Evolutionary conservation across 2,113 vertebrate genomes (phyloP), one percentile per base, ranked within the genome.

Genomic region (Equus przewalskii): DNA sequence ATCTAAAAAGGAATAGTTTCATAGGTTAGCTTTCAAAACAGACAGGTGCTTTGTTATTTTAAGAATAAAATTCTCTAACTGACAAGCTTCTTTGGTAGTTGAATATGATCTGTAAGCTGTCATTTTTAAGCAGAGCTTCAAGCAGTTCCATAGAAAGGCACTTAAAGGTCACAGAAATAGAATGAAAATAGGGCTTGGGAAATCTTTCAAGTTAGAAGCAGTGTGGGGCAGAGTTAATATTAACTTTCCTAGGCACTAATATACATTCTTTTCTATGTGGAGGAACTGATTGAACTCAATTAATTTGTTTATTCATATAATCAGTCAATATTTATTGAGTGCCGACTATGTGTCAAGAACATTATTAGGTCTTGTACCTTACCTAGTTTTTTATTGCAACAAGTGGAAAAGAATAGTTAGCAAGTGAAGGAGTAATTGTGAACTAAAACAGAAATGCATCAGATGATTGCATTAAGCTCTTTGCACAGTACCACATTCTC

Each of bases 1-100:
- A 98, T 86, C 69, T 73, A 76, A 72, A 86, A 97, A 86, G 49
- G 16, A 96, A 28, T 85, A 49, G 8, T 78, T 92, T 97, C 98
- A 93, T 94, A 98, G 72, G 46, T 97, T 54, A 90, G 46, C 64
- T 97, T 98, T 64, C 84, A 91, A 98, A 98, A 62, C 33, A 69
- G 70, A 54, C 92, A 97, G 94, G 60, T 91, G 79, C 86, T 93
- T 94, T 96, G 84, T 89, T 96, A 96, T 96, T 97, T 95, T 95
- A 96, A 94, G 97, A 96, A 41, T 89, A 62, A 75, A 72, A 80
- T 95, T 97, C 76, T 86, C 19, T 94, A 97, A 75, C 78, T 64
- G 76, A 92, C 89, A 69, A 89, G 56, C 44, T 60, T 97, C 89
- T 92, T 95, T 96, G 96, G 28, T 56, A 89, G 69, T 91, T 96